Evolutionary conservation across 1,140 invertebrate genomes (phyloP), one percentile per base, ranked within the genome.

Genomic region (Ceratina japonica): DNA sequence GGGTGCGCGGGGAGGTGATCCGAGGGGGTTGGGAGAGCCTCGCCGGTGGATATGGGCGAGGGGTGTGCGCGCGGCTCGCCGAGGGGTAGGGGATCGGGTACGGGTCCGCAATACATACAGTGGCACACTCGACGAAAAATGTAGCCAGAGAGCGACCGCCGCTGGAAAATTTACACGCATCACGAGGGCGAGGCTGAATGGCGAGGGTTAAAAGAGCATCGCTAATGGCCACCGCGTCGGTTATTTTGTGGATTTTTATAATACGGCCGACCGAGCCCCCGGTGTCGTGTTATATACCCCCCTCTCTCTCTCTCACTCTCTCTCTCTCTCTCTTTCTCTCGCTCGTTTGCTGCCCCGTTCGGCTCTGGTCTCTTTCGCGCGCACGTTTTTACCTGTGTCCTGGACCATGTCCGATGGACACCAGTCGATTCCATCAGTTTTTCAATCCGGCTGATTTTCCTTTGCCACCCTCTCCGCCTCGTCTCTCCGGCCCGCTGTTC

Each of bases 201-300:
- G 86, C 87, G 87, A 89, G 88, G 89, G 91, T 92, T 92, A 92
- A 92, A 92, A 92, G 91, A 92, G 92, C 91, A 92, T 92, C 87
- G 90, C 91, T 92, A 92, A 92, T 92, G 91, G 89, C 91, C 79
- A 86, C 92, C 89, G 89, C 90, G 90, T 92, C 89, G 90, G 92
- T 92, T 92, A 92, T 92, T 92, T 92, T 92, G 92, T 91, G 91
- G 92, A 92, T 92, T 92, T 92, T 92, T 92, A 91, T 92, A 92
- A 91, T 92, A 91, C 88, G 85, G 81, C 78, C 80, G 76, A 63
- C 62, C 79, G 71, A 61, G 27, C 71, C 71, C 74, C 61, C 27
- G 27, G 73, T 81, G 24, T 44, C 44, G 37, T 27, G 54, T 58
- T 44, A 44, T 44, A 44, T 44, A 44, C 37, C 10, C 37, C 44